phyloP scores from a whole-genome alignment of 37 sponge, comb jelly and placozoan genomes.

The Hexactinellida sp. region DNA sequence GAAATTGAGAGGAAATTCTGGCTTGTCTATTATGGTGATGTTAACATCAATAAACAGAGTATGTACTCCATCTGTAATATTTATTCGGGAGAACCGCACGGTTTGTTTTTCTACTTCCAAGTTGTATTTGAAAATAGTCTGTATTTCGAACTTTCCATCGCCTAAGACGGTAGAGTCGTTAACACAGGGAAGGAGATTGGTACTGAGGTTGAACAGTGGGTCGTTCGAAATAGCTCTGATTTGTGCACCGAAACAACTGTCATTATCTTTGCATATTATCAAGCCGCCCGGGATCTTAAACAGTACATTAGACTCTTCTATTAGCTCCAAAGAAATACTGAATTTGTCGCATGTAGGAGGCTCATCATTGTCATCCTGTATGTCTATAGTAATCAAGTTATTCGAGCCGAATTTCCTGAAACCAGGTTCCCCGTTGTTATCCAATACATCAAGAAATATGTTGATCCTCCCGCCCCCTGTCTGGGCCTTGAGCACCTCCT shows the following conservation, averaged over 20 bases:
- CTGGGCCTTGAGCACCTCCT: background rate
- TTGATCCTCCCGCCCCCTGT: background rate
- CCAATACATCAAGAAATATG: background rate
- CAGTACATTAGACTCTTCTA: background rate
- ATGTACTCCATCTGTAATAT: background rate
- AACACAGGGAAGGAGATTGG: background rate
- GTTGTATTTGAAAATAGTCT: background rate
- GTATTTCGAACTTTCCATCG: background rate
- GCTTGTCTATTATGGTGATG: background rate
- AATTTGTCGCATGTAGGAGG: background rate
- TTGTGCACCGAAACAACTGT: background rate
- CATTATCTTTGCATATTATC: background rate
- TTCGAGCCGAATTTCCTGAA: background rate
- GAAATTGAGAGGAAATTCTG: background rate
- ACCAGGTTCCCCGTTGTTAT: background rate
- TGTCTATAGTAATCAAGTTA: background rate
- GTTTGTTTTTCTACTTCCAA: background rate
- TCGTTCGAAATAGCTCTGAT: background rate
- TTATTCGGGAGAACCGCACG: background rate
- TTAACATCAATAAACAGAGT: background rate
- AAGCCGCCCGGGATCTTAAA: background rate
- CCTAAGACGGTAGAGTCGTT: background rate
- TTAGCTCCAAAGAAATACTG: background rate
- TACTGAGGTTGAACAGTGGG: background rate
- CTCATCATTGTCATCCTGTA: background rate